Evolutionary conservation across 2,888 invertebrate genomes (phyloP).

Genomic region (Cancer borealis): DNA sequence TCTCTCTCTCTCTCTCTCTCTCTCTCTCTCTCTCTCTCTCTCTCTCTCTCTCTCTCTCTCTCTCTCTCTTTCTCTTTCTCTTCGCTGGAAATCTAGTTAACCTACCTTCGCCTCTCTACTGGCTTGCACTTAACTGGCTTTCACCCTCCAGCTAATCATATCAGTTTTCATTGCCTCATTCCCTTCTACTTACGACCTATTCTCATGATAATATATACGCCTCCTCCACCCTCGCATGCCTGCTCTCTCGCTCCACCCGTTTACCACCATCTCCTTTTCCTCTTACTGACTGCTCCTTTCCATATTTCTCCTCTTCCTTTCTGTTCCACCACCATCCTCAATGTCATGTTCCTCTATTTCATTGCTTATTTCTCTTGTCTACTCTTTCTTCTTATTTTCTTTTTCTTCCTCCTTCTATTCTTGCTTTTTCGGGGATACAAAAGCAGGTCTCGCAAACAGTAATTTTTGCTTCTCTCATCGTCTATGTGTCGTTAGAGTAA

Average conservation of each 20-base stretch:
- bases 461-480: background rate
- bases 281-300: no score
- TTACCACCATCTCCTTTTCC: no score
- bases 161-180: background rate
- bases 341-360: background rate
- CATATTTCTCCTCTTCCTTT: background rate
- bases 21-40: background rate
- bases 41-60: background rate
- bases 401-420: background rate
- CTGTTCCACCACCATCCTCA: background rate
- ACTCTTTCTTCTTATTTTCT: background rate
- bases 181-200: background rate
- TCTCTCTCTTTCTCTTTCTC: background rate
- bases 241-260: no score
- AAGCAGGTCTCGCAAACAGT: background rate
- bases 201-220: background rate
- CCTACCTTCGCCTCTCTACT: background rate
- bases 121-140: background rate
- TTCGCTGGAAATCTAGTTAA: background rate
- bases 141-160: background rate
- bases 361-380: background rate
- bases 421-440: background rate
- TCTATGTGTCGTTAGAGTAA: background rate
- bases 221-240: background rate
- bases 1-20: slow-evolving; percentile 5